Evolutionary conservation across 1,140 invertebrate species (phyloP).

Genomic region (Patella vulgata): DNA sequence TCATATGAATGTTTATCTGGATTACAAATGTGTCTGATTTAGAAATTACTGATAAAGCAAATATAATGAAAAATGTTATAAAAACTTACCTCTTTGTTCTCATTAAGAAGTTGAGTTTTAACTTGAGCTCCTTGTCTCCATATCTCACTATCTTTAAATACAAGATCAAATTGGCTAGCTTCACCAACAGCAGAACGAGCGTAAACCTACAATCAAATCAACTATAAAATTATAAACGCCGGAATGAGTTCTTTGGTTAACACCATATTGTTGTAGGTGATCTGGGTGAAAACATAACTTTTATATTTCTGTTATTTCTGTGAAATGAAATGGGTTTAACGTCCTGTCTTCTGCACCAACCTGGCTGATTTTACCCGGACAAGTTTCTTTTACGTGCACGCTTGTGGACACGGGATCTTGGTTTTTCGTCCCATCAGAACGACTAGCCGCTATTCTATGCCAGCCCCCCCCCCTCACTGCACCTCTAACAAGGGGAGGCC

Average conservation of each 20-base stretch:
- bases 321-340: background rate
- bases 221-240: background rate
- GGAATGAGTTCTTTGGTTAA: background rate
- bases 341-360: constrained; percentile 23
- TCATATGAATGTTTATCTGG: background rate
- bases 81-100: constrained; percentile 50
- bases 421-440: too few relatives aligned
- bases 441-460: too few relatives aligned
- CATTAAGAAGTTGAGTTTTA: constrained; percentile 49
- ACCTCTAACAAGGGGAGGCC: too few relatives aligned
- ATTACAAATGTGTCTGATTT: background rate
- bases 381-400: too few relatives aligned
- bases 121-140: constrained; percentile 57
- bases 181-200: constrained; percentile 38
- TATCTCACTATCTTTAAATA: constrained; percentile 48
- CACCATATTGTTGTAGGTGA: background rate
- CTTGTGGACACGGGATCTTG: too few relatives aligned
- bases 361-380: too few relatives aligned
- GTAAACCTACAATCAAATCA: constrained; percentile 34
- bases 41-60: background rate
- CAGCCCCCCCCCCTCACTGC: too few relatives aligned
- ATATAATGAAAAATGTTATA: background rate
- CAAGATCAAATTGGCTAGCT: constrained; percentile 50
- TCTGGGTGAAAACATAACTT: background rate
- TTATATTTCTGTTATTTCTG: background rate